These are phyloP conservation scores for Brachionus angularis DNA, from an alignment of 1,140 invertebrate species.

Conservation along the genomic window DNA sequence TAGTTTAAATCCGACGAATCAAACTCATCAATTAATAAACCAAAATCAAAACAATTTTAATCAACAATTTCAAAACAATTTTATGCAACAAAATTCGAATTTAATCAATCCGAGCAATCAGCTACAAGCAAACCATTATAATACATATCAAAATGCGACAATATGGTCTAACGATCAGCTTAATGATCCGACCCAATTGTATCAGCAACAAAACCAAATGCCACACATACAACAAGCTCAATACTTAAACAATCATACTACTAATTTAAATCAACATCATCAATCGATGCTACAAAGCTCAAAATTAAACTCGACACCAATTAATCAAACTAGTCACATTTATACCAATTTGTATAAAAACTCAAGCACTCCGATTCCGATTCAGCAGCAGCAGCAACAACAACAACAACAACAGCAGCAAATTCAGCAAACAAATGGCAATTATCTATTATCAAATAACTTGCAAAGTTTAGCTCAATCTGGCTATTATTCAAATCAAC, in stretches of 20 bases:
- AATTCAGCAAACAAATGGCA: constrained; percentile 7
- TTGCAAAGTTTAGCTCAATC: background rate
- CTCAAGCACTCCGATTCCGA: background rate
- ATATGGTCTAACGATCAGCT: too few species aligned
- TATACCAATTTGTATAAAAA: too few species aligned
- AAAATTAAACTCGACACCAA: too few species aligned
- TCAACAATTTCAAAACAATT: constrained; percentile 13
- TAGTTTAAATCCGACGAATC: background rate
- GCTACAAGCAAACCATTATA: background rate
- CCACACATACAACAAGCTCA: too few species aligned
- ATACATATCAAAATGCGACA: constrained; percentile 2
- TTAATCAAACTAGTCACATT: too few species aligned
- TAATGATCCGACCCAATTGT: too few species aligned
- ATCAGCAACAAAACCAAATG: too few species aligned
- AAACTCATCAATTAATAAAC: background rate
- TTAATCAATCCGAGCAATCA: background rate
- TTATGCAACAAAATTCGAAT: background rate
- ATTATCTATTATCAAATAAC: constrained; percentile 2
- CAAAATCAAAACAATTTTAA: constrained; percentile 1
- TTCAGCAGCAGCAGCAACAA: background rate
- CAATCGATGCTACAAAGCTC: too few species aligned
- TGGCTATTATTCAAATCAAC: constrained; percentile 35
- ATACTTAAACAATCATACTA: too few species aligned
- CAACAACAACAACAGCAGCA: constrained; percentile 1
- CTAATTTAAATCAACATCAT: too few species aligned